Evolutionary conservation across 2,888 invertebrate genomes (phyloP).

Genomic region (Nudaria mundana): DNA sequence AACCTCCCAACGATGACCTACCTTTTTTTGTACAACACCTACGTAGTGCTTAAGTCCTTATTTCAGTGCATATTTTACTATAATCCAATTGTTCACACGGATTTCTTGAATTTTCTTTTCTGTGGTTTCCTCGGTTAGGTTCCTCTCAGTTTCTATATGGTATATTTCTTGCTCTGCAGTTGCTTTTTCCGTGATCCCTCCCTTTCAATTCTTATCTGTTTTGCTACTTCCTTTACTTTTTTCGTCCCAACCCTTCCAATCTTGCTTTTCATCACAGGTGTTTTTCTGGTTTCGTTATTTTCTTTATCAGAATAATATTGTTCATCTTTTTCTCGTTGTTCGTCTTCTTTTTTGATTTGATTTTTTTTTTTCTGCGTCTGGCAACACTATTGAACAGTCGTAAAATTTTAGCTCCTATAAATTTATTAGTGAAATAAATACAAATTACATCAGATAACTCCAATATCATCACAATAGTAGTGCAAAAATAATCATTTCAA

Average conservation of each 20-base stretch:
- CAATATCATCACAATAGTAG: too few relatives aligned
- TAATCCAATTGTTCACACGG: not conserved
- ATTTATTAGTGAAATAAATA: too few relatives aligned
- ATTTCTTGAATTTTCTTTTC: not conserved
- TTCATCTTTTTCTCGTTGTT: conserved; percentile 1
- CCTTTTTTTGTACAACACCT: not conserved
- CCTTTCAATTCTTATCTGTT: too few relatives aligned
- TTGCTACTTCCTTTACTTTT: not conserved
- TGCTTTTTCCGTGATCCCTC: not conserved
- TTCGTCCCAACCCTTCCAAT: not conserved
- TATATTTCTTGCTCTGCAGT: not conserved
- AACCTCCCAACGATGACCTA: not conserved
- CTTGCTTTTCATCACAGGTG: not conserved
- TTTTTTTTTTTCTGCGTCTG: too few relatives aligned
- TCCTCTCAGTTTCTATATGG: not conserved
- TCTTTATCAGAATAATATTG: conserved; percentile 1
- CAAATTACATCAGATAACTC: too few relatives aligned
- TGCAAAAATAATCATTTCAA: too few relatives aligned
- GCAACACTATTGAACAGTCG: too few relatives aligned
- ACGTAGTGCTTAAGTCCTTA: not conserved
- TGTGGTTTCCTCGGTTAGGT: not conserved
- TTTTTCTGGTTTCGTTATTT: conserved; percentile 1
- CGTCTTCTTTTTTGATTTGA: not conserved
- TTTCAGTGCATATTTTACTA: not conserved
- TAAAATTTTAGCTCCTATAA: too few relatives aligned